Evolutionary conservation across 1,140 invertebrate species (phyloP), one percentile per base, ranked within the genome.

Genomic region (Radopholus similis): DNA sequence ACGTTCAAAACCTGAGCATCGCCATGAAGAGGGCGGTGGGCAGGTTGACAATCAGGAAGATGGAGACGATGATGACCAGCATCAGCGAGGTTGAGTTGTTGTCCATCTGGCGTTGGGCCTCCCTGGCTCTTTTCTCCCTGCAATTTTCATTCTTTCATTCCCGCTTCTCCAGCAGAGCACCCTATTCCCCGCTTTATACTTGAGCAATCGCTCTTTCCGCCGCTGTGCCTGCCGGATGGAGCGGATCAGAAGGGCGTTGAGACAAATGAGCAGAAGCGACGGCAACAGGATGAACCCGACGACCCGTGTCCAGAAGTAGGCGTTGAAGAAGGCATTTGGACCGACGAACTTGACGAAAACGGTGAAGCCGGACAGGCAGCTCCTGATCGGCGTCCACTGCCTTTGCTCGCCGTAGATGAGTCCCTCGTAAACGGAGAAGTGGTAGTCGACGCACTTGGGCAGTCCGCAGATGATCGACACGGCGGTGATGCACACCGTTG

Each of bases 71-170:
- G 3, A 92, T 90, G 5, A 64, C 93, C 2, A 95, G 84, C 92
- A 95, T 95, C 5, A 94, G 82, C 0, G 91, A 94, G 1, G 92
- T 95, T 78, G 91, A 93, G 78, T 95, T 94, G 4, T 89, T 89
- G 44, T 83, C 77, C 23, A 59, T 77, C 67, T 83, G 78, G 92
- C 93, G 35, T 89, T 86, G 54, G 90, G 84, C 76, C 89, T 90
- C 82, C 89, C 90, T 83, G 89, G 91, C 83, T 91, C 91, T 69
- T 87, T 90, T 72, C 81, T 85, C 78, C 81, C 85, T 82, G 47
- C 23, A 80, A 70, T 57, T 60, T 26, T 35, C 8, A 35, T 26
- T 26, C n/a, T 28, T 2, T 6, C 8, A n/a, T 32, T 32, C 18
- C 54, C 34, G 11, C 6, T n/a, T 63, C 55, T 54, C 26, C 1